Conservation (phyloP, 2,113 vertebrate species). For the Nipponia nippon region DNA sequence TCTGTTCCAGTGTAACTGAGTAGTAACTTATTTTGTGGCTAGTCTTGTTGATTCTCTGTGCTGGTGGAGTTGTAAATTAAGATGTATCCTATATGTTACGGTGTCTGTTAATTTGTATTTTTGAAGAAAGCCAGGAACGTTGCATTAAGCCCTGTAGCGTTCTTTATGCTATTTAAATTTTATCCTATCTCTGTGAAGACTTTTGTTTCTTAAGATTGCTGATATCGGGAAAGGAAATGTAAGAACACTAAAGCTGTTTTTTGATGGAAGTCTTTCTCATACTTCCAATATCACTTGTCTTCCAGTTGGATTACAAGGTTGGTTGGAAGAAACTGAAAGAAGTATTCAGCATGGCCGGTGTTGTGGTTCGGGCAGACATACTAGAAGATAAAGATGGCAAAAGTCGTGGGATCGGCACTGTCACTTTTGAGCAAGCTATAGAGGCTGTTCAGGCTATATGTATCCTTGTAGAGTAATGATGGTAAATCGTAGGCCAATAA, state of each 20-base stretch:
- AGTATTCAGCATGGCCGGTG: constrained; percentile 94
- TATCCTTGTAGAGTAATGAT: constrained; percentile 79
- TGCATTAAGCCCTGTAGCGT: background rate
- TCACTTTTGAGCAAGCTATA: constrained; percentile 93
- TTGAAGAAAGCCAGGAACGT: background rate
- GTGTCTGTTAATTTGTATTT: background rate
- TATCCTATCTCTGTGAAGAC: rapidly evolving
- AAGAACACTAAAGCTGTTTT: background rate
- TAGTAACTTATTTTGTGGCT: background rate
- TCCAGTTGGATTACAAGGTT: constrained; percentile 95
- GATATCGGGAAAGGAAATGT: rapidly evolving
- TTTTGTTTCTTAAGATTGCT: background rate
- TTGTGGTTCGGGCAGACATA: constrained; percentile 90
- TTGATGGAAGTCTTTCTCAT: background rate
- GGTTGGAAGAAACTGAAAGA: constrained; percentile 99
- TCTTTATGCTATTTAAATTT: background rate
- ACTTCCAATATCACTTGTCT: background rate
- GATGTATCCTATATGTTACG: rapidly evolving
- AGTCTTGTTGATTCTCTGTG: background rate
- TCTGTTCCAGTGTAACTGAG: background rate
- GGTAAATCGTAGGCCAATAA: rapidly evolving
- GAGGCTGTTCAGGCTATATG: constrained; percentile 98
- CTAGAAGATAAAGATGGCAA: constrained; percentile 97
- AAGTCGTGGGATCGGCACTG: constrained; percentile 93
- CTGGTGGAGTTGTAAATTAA: background rate